phyloP scores from a whole-genome alignment of 2,888 invertebrate species.

The Ectropis crepuscularia region DNA sequence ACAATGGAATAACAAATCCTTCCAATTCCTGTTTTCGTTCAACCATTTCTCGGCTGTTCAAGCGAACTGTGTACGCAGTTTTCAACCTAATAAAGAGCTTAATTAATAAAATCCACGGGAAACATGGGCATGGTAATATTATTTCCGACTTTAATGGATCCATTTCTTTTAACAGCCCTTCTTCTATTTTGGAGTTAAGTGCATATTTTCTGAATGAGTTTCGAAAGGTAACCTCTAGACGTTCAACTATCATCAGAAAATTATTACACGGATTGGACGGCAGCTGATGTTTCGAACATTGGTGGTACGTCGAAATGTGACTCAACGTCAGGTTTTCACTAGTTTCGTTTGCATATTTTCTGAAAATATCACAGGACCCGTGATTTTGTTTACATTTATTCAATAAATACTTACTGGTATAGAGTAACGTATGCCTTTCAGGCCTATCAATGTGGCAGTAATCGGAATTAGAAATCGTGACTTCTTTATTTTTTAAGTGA shows the following conservation, averaged over 20 bases:
- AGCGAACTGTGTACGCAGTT: constrained; percentile 15
- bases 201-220: not conserved
- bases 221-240: constrained; percentile 12
- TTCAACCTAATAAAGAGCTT: constrained; percentile 19
- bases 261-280: constrained; percentile 13
- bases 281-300: constrained; percentile 11
- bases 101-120: constrained; percentile 10
- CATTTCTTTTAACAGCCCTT: not conserved
- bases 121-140: constrained; percentile 19
- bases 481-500: not conserved
- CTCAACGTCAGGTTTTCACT: constrained; percentile 2
- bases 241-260: constrained; percentile 20
- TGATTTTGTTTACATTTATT: constrained; percentile 22
- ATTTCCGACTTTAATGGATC: not conserved
- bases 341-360: constrained; percentile 6
- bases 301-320: constrained; percentile 15
- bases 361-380: constrained; percentile 6
- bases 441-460: constrained; percentile 11
- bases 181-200: constrained; percentile 11
- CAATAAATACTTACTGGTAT: constrained; percentile 21
- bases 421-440: constrained; percentile 14
- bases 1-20: constrained; percentile 18
- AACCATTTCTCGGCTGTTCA: constrained; percentile 18
- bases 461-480: not conserved
- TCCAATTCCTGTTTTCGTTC: not conserved